phyloP scores from a whole-genome alignment of 1,140 invertebrate genomes.

The Pissodes strobi region DNA sequence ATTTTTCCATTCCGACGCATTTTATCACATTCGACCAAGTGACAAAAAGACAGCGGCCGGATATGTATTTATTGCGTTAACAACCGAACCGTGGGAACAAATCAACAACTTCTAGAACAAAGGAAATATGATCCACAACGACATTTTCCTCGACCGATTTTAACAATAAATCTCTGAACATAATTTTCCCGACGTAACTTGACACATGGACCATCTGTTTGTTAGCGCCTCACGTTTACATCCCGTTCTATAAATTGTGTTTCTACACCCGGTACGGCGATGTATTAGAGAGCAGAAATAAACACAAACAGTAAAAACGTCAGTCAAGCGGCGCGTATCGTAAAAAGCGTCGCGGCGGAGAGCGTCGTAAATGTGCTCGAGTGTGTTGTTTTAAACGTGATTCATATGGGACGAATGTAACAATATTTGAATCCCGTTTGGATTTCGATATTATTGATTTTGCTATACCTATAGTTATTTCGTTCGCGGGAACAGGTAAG shows the following conservation, averaged over 20 bases:
- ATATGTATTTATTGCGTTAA: background rate
- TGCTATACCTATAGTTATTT: too few species aligned
- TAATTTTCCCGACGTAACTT: background rate
- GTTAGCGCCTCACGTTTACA: conserved; percentile 3
- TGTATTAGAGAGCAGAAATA: background rate
- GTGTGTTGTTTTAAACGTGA: too few species aligned
- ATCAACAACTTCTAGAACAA: too few species aligned
- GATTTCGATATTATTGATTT: too few species aligned
- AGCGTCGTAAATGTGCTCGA: too few species aligned
- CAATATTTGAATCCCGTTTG: too few species aligned
- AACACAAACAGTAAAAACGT: conserved; percentile 8
- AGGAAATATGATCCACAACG: background rate
- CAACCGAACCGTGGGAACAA: too few species aligned
- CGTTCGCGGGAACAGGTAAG: too few species aligned
- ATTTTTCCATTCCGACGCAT: too few species aligned
- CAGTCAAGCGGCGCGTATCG: conserved; percentile 6
- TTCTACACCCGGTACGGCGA: background rate
- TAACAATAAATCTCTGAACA: background rate
- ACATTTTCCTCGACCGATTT: background rate
- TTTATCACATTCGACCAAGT: too few species aligned
- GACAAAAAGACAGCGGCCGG: too few species aligned
- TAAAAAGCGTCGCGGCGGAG: conserved; percentile 10
- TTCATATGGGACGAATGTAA: too few species aligned
- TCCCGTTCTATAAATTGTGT: background rate
- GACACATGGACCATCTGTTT: background rate